Evolutionary conservation across 2,113 vertebrate species (phyloP), one percentile per base, ranked within the genome.

Genomic region (Anoplopoma fimbria): DNA sequence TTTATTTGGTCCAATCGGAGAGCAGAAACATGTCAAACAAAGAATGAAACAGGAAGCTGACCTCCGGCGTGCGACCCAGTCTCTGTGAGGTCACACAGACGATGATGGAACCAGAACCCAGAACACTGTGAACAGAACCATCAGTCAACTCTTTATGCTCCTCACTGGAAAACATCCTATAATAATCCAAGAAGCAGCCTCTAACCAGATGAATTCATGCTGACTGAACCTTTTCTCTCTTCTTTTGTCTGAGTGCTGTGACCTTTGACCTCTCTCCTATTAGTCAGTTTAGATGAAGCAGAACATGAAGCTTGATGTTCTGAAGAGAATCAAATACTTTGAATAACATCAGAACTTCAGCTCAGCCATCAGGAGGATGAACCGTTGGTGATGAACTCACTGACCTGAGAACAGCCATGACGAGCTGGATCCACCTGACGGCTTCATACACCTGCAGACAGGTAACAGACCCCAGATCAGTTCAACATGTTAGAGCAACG

Each of bases 331-430:
- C 6, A 58, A 58, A 58, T 17, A 57, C 25, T 27, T 27, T 23
- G 2, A n/a, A n/a, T n/a, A n/a, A n/a, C n/a, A 49, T 36, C 34
- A 9, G 23, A n/a, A 3, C 42, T 6, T 17, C 45, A n/a, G n/a
- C n/a, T n/a, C n/a, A n/a, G n/a, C n/a, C n/a, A n/a, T n/a, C n/a
- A 19, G 45, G 38, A 40, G 3, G 38, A 40, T 40, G 38, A 40
- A 40, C 15, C 21, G 45, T 42, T 42, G 2, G 10, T 21, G 33
- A 45, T 13, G 51, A 4, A 13, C 23, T n/a, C 15, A 51, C 87
- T 77, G 29, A 95, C 95, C 95, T 95, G 75, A 95, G 89, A n/a
- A 93, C 25, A 23, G 92, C 93, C 93, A 93, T 93, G 70, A 78
- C 7, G 49, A 95, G 78, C 81, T 95, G 94, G 85, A 95, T 92